Evolutionary conservation across 2,797 vertebrate genomes (phyloP), one percentile per base, ranked within the genome.

Genomic region (Coluber constrictor): DNA sequence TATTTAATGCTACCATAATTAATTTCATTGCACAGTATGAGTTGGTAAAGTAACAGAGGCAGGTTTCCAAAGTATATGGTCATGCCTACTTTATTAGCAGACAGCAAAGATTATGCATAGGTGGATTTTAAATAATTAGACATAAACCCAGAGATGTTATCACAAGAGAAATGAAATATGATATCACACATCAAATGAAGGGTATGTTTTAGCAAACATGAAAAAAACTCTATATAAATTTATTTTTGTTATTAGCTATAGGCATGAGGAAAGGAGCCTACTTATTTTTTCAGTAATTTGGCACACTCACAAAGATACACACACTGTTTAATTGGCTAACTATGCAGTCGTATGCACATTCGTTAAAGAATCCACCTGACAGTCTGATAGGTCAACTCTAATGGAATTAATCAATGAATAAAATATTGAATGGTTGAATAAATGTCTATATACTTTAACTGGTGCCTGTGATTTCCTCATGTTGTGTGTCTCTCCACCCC

Each of bases 21-120:
- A 87, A 93, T 90, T 92, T 61, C 32, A 88, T 86, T 92, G 32
- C 54, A 55, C 32, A 88, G 60, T 86, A 79, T 56, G 56, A 92
- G 9, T 37, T 90, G 51, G n/a, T 93, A 93, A 20, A 61, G 87
- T 56, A 92, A 47, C 60, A 51, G 32, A 27, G 86, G 63, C 90
- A 15, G 0, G 10, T 63, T 91, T 32, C 57, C 88, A 70, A 86
- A 92, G 88, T 54, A 25, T 56, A 5, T n/a, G 8, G 3, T 56
- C 56, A 20, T 47, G 54, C 37, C 15, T 51, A 79, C 25, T 88
- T 43, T 47, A 54, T 1, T 25, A 57, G 90, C 51, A 63, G 32
- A 61, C 70, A 92, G 54, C 54, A 37, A 88, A 57, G 5, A 66
- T 55, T 88, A 63, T 89, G 32, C 57, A 89, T 32, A 90, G 51